Evolutionary conservation across 2,797 vertebrate genomes (phyloP).

Genomic region (Cyclopterus lumpus): DNA sequence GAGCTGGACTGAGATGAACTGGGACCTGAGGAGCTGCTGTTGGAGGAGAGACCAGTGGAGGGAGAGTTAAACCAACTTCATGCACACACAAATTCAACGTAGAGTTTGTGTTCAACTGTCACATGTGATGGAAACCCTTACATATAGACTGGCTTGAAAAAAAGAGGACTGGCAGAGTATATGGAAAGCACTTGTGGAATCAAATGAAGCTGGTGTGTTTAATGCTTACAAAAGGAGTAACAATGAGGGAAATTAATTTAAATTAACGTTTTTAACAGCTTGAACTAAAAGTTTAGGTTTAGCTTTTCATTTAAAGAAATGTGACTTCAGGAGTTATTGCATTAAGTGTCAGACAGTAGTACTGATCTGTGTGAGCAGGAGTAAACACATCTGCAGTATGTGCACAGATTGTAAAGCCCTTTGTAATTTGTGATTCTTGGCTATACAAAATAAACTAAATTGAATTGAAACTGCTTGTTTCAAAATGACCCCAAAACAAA

Average conservation of each 20-base stretch:
- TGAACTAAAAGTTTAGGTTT: background rate
- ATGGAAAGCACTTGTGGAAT: background rate
- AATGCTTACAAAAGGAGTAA: background rate
- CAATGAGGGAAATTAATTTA: too few species aligned
- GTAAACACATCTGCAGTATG: background rate
- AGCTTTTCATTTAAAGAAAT: too few species aligned
- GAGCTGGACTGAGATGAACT: constrained; percentile 35
- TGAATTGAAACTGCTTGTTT: background rate
- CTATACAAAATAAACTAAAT: too few species aligned
- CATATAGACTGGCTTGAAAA: background rate
- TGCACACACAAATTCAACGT: background rate
- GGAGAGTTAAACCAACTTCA: background rate
- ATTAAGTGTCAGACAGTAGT: background rate
- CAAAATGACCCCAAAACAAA: background rate
- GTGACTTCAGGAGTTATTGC: background rate
- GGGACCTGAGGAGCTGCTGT: constrained; percentile 41
- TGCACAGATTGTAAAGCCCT: too few species aligned
- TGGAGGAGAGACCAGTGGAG: background rate
- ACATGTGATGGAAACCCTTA: background rate
- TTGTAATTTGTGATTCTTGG: too few species aligned
- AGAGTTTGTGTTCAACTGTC: background rate
- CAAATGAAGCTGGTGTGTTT: background rate
- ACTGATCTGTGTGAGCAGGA: background rate
- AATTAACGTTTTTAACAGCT: background rate
- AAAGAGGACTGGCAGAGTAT: background rate